phyloP scores from a whole-genome alignment of 2,888 invertebrate species.

The Lochmaea crataegi region DNA sequence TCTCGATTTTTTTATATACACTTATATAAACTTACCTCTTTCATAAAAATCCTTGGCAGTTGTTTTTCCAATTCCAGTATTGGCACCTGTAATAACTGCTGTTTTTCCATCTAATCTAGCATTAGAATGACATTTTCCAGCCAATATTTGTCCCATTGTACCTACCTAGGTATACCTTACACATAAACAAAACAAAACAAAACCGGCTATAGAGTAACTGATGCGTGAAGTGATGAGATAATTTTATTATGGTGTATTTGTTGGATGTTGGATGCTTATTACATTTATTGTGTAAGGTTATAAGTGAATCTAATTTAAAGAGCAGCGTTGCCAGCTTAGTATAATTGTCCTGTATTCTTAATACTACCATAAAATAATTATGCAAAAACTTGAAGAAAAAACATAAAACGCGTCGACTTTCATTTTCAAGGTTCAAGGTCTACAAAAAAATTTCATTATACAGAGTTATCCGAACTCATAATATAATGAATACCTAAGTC shows the following conservation, averaged over 20 bases:
- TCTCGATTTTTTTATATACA: no score
- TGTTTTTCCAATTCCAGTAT: slow-evolving; percentile 55
- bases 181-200: not conserved
- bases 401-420: no score
- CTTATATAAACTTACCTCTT: slow-evolving; percentile 65
- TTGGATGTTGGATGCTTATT: no score
- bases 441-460: no score
- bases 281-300: no score
- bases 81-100: slow-evolving; percentile 52
- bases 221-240: not conserved
- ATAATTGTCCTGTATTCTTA: not conserved
- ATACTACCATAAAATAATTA: not conserved
- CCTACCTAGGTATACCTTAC: no score
- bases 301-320: not conserved
- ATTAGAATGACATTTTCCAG: slow-evolving; percentile 55
- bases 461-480: no score
- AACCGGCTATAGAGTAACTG: not conserved
- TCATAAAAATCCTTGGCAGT: slow-evolving; percentile 61
- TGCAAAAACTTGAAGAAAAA: no score
- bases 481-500: no score
- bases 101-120: slow-evolving; percentile 65
- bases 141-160: slow-evolving; percentile 14
- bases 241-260: no score
- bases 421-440: no score
- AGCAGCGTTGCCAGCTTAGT: not conserved